Percentiles rank a stretch among this genome's conserved stretches.
These are phyloP conservation scores for Uromys caudimaculatus DNA, from an alignment of 2,797 vertebrate species.

Conservation along the genomic window DNA sequence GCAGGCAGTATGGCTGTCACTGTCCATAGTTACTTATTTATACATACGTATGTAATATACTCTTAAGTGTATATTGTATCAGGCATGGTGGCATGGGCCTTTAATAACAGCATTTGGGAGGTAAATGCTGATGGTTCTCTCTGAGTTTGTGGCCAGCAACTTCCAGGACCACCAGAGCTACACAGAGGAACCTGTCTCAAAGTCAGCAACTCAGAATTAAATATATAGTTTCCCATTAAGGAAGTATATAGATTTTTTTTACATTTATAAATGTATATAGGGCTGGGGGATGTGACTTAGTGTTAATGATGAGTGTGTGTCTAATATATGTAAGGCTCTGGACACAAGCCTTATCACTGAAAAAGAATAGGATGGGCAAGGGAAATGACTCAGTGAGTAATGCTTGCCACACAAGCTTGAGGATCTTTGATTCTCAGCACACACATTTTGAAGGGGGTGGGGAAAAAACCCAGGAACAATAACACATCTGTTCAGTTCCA, in stretches of 20 bases:
- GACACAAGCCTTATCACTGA: not conserved
- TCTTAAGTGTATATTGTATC: not conserved
- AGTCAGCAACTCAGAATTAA: slow-evolving; percentile 2
- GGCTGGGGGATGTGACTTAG: not conserved
- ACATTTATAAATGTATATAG: not conserved
- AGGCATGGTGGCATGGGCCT: not conserved
- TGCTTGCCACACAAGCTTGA: not conserved
- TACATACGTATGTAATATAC: not conserved
- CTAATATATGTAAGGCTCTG: not conserved
- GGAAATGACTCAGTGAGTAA: not conserved
- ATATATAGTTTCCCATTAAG: slow-evolving; percentile 18
- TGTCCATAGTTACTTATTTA: not conserved
- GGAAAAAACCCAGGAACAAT: not conserved
- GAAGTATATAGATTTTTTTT: not conserved
- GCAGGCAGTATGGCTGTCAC: not conserved
- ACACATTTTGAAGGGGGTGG: not conserved
- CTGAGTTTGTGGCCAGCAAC: not conserved
- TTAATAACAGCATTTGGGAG: not conserved
- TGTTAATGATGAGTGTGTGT: not conserved
- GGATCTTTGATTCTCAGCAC: not conserved
- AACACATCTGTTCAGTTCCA: not conserved
- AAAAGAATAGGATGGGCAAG: not conserved
- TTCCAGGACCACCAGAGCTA: not conserved
- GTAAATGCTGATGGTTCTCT: not conserved
- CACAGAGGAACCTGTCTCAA: not conserved